Evolutionary conservation across 2,113 vertebrate species (phyloP), one percentile per base, ranked within the genome.

Genomic region (Nibea coibor): DNA sequence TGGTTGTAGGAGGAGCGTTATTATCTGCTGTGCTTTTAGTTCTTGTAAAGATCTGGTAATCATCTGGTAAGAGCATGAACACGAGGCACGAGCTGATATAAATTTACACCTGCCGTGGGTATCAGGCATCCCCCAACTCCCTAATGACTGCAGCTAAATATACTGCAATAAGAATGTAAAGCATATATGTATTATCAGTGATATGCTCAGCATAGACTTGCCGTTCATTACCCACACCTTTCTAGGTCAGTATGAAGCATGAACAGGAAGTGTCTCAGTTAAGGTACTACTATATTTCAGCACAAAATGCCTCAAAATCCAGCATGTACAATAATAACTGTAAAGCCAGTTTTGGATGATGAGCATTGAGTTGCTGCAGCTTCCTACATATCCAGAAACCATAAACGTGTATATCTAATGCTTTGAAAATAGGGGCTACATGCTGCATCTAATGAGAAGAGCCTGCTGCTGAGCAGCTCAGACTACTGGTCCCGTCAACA

Each of bases 81-180:
- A 82, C 19, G 39, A 48, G 61, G 73, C 24, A 61, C 35, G 43
- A 59, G 65, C 79, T 73, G 63, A 77, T 58, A 54, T 67, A 58
- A 69, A 75, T 78, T 50, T 78, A 78, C 48, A 76, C 72, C 56
- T 65, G 47, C 69, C 75, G 65, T 59, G 58, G 28, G 56, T 58
- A 65, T 45, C 78, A 84, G 73, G 51, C 81, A 64, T 66, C 71
- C 54, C 72, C 43, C 53, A 69, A 56, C 78, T 81, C 88, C 67
- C 76, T 65, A 77, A 87, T 69, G 86, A 80, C 68, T 85, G 57
- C 56, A 77, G 78, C 75, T 84, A 86, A 86, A 89, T 84, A 84
- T 89, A 84, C 65, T 42, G 47, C 75, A 31, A 68, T 43, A 71
- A 80, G 64, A 53, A 73, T 35, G 68, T 53, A 73, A 79, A 72